Evolutionary conservation across 2,797 vertebrate species (phyloP), one percentile per base, ranked within the genome.

Genomic region (Forpus xanthops): DNA sequence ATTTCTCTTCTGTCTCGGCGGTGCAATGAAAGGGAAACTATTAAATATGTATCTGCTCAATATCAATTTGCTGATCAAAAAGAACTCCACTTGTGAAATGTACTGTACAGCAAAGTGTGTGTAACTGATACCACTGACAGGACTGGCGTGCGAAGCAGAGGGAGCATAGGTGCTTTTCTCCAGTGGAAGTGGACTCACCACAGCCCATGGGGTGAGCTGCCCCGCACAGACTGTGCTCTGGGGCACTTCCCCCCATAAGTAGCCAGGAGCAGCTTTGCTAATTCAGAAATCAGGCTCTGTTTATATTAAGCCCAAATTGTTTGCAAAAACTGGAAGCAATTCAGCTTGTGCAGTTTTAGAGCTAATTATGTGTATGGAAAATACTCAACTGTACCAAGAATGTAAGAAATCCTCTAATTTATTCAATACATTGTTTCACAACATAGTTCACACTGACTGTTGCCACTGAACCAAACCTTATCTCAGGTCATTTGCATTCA

Each of bases 301-400:
- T 90, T 93, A 93, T 96, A 95, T 96, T 92, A 95, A 96, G 86
- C 94, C 88, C 90, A 91, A 94, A 94, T 93, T 94, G 92, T 96
- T 97, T 93, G 91, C 94, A 96, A 96, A 94, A 96, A 96, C 94
- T 95, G 94, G 95, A 95, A 96, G 89, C 93, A 86, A 93, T 97
- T 93, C 94, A 97, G 96, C 94, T 94, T 96, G 95, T 94, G 95
- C 97, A 94, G 96, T 96, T 96, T 96, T 93, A 93, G 97, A 93
- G 88, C 71, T 93, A 89, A 93, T 88, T 93, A 93, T 90, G 93
- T 94, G 90, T 96, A 91, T 96, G 92, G 94, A 95, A 97, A 96
- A 96, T 42, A 77, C 89, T 95, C 89, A 53, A 93, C 93, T 97
- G 91, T 97, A 95, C 96, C 90, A 95, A 90, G 95, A 96, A 94